Evolutionary conservation across 2,797 vertebrate species (phyloP).

Genomic region (Arnoldichthys spilopterus): DNA sequence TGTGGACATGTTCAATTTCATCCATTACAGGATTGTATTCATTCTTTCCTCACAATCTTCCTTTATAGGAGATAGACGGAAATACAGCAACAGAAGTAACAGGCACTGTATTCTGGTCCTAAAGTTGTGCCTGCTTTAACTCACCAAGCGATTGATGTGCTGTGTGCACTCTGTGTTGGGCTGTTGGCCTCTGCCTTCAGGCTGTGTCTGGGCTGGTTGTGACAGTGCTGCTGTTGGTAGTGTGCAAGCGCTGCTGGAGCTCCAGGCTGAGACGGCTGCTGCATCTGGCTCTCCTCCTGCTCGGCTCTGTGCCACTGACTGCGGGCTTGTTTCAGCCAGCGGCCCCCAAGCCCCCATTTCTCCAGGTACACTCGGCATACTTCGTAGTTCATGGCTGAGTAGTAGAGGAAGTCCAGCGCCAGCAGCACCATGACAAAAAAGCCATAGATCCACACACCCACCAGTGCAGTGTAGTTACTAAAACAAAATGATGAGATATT

Average conservation of each 20-base stretch:
- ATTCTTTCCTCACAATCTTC: neutral
- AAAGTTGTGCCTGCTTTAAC: conserved; percentile 46
- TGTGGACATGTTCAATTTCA: too few species aligned
- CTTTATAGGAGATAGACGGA: neutral
- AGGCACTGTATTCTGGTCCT: neutral
- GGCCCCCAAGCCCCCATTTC: conserved; percentile 92
- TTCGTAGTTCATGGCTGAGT: conserved; percentile 98
- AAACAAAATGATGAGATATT: conserved; percentile 2
- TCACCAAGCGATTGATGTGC: conserved; percentile 95
- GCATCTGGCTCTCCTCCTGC: conserved; percentile 72
- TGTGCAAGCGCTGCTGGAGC: conserved; percentile 42
- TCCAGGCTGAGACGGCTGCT: conserved; percentile 61
- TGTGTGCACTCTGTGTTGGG: conserved; percentile 88
- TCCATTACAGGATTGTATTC: neutral
- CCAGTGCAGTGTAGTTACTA: conserved; percentile 95
- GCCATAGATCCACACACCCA: conserved; percentile 98
- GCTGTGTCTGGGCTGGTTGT: conserved; percentile 80
- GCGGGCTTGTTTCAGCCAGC: conserved; percentile 91
- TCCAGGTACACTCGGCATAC: conserved; percentile 94
- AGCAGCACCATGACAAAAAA: conserved; percentile 95
- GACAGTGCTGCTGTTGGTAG: conserved; percentile 44
- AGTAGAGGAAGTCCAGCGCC: conserved; percentile 94
- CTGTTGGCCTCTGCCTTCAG: conserved; percentile 86
- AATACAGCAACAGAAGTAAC: neutral
- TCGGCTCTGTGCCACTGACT: conserved; percentile 85